Evolutionary conservation across 2,888 invertebrate species (phyloP).

Genomic region (Orthosia cruda): DNA sequence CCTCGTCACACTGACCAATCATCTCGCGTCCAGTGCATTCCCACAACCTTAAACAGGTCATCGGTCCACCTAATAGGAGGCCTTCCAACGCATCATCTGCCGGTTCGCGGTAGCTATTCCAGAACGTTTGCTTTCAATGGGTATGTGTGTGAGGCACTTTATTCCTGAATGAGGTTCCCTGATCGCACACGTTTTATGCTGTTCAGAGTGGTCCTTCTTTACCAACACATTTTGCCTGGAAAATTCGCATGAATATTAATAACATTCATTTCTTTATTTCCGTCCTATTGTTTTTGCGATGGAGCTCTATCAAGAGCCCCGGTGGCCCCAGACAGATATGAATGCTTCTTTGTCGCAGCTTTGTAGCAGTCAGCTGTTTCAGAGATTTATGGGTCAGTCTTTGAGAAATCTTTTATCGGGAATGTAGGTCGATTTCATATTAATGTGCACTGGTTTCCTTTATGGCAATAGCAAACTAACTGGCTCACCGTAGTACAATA

Average conservation of each 20-base stretch:
- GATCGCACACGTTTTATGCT: no score
- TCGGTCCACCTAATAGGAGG: no score
- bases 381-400: constrained; percentile 36
- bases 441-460: not conserved
- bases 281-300: constrained; percentile 44
- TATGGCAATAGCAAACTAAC: not conserved
- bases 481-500: no score
- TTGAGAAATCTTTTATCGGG: not conserved
- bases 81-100: no score
- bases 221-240: not conserved
- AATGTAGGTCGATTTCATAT: constrained; percentile 17
- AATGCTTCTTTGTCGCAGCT: constrained; percentile 40
- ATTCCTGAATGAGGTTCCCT: no score
- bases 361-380: constrained; percentile 13
- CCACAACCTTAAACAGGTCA: no score
- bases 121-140: no score
- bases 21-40: no score
- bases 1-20: no score
- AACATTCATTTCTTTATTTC: constrained; percentile 55
- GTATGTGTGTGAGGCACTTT: no score
- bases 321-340: constrained; percentile 1
- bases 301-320: constrained; percentile 24
- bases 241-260: constrained; percentile 58
- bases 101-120: no score
- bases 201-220: constrained; percentile 14